A percentile compares a stretch with the other conserved stretches of the same genome.
phyloP scores from a whole-genome alignment of 2,888 invertebrate genomes.

The Heliconius aoede region DNA sequence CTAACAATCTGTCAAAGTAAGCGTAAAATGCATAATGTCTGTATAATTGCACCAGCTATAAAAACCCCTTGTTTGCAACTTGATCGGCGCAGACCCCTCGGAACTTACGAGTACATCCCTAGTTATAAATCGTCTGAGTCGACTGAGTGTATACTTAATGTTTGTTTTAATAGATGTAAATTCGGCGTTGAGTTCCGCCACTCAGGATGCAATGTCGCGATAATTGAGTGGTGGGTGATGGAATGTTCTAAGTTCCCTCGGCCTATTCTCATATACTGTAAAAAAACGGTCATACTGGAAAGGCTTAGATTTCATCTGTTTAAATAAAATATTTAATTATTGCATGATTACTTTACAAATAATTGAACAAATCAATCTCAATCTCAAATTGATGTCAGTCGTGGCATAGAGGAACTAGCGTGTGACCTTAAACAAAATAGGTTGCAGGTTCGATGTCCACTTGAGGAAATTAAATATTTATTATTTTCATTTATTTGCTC shows the following conservation, averaged over 20 bases:
- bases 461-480: background rate
- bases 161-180: too few relatives aligned
- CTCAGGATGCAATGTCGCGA: background rate
- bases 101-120: background rate
- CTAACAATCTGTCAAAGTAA: constrained; percentile 10
- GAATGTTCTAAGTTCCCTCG: background rate
- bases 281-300: too few relatives aligned
- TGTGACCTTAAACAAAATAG: background rate
- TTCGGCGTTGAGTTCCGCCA: too few relatives aligned
- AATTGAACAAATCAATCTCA: too few relatives aligned
- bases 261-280: too few relatives aligned
- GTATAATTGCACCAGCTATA: background rate
- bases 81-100: background rate
- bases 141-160: too few relatives aligned
- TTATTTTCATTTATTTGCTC: background rate
- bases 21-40: background rate
- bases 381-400: background rate
- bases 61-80: constrained; percentile 7
- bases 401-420: background rate
- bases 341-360: too few relatives aligned
- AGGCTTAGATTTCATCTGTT: too few relatives aligned
- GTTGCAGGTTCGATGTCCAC: background rate
- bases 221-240: background rate
- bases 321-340: too few relatives aligned
- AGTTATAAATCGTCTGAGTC: too few relatives aligned